phyloP scores from a whole-genome alignment of 2,113 vertebrate genomes.

The Zonotrichia leucophrys region DNA sequence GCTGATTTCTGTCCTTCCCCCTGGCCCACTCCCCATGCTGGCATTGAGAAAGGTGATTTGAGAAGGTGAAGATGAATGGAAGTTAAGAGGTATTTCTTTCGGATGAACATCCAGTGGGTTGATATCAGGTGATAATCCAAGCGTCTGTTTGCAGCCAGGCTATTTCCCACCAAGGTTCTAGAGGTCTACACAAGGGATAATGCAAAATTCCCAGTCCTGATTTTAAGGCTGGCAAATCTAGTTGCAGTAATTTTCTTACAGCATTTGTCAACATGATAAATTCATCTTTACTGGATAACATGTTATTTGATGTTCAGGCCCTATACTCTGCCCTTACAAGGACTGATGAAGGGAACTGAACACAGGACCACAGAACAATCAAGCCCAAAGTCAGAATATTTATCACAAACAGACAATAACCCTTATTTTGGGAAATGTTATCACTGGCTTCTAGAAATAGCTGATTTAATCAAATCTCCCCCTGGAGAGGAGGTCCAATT shows the following conservation, averaged over 20 bases:
- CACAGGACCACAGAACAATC: background rate
- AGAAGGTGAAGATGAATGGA: background rate
- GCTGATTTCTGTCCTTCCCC: background rate
- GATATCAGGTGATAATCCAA: background rate
- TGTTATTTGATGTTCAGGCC: background rate
- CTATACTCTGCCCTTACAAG: background rate
- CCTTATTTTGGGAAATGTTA: background rate
- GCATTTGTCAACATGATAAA: background rate
- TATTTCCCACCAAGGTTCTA: background rate
- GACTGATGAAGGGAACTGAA: background rate
- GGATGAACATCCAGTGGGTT: background rate
- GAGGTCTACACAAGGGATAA: background rate
- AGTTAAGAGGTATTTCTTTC: background rate
- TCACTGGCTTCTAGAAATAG: background rate
- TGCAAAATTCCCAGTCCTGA: background rate
- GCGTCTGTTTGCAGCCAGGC: background rate
- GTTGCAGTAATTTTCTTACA: background rate
- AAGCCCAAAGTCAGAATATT: background rate
- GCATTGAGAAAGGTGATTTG: background rate
- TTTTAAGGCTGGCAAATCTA: background rate
- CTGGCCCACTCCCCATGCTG: background rate
- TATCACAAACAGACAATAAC: background rate
- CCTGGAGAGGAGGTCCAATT: fast-evolving
- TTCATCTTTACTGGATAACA: background rate
- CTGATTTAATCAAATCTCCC: background rate